Conservation (phyloP, 2,113 vertebrate species). For the Ceyx melanurus region DNA sequence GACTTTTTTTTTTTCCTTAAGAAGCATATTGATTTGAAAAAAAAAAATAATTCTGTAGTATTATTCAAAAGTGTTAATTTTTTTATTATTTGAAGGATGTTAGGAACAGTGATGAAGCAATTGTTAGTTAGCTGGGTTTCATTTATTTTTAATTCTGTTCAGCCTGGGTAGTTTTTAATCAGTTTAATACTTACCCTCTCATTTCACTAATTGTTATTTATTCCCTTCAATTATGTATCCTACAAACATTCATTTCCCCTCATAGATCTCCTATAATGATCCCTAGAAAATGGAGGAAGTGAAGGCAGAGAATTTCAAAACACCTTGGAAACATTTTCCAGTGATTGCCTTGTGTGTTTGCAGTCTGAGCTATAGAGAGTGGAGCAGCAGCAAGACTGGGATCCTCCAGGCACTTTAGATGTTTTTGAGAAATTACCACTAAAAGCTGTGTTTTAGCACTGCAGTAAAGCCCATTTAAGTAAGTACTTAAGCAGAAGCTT, state of each 20-base stretch:
- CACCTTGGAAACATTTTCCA: neutral
- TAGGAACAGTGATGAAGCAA: neutral
- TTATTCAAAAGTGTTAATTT: neutral
- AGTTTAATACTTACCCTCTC: neutral
- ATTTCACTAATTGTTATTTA: neutral
- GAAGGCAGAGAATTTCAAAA: neutral
- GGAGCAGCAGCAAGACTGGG: neutral
- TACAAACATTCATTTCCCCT: neutral
- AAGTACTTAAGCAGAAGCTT: neutral
- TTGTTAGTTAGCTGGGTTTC: neutral
- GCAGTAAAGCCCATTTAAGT: neutral
- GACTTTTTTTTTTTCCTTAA: neutral
- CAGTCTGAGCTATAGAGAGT: accelerated
- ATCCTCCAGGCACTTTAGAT: neutral
- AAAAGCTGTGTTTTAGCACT: neutral
- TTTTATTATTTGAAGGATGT: neutral
- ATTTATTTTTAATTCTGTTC: conserved; percentile 26
- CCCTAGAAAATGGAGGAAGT: neutral
- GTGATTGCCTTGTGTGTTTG: neutral
- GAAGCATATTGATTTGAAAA: neutral
- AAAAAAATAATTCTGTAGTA: neutral
- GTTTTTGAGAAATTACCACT: neutral
- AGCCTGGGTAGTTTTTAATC: neutral
- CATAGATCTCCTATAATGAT: neutral
- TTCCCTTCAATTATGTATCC: neutral